Conservation (phyloP, 2,888 invertebrate species). For the Helicoverpa assulta region DNA sequence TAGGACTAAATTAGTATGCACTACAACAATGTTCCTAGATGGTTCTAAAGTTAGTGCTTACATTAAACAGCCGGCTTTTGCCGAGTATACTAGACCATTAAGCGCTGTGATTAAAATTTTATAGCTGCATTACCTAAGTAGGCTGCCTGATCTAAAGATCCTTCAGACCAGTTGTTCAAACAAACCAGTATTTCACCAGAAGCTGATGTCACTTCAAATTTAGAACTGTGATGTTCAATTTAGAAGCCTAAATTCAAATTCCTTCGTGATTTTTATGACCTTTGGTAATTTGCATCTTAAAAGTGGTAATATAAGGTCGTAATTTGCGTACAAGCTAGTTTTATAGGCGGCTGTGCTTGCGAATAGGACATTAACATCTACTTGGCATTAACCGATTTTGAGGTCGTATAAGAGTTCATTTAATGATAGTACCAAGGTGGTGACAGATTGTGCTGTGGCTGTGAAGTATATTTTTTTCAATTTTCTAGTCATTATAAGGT, state of each 20-base stretch:
- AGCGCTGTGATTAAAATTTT: constrained; percentile 35
- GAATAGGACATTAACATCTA: constrained; percentile 53
- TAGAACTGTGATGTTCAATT: constrained; percentile 39
- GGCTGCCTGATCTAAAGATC: constrained; percentile 13
- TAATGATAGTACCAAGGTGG: constrained; percentile 12
- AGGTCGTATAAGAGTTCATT: constrained; percentile 35
- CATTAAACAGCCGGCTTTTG: constrained; percentile 37
- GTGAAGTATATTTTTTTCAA: neutral
- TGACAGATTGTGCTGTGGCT: constrained; percentile 22
- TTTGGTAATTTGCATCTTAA: constrained; percentile 9
- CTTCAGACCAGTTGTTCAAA: constrained; percentile 15
- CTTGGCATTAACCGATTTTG: constrained; percentile 56
- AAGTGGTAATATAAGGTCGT: neutral
- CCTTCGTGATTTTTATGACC: neutral
- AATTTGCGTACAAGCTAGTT: neutral
- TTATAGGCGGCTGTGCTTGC: constrained; percentile 38
- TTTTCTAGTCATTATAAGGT: too few relatives aligned
- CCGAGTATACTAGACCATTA: constrained; percentile 23
- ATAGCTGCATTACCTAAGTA: constrained; percentile 19
- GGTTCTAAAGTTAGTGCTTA: constrained; percentile 36
- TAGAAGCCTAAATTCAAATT: constrained; percentile 19
- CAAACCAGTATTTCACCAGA: constrained; percentile 8
- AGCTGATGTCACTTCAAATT: constrained; percentile 14
- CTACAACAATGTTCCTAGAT: constrained; percentile 22
- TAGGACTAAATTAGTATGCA: constrained; percentile 42